These are phyloP conservation scores for Calameuta pallipes DNA, from an alignment of 2,888 invertebrate genomes.

Conservation along the genomic window DNA sequence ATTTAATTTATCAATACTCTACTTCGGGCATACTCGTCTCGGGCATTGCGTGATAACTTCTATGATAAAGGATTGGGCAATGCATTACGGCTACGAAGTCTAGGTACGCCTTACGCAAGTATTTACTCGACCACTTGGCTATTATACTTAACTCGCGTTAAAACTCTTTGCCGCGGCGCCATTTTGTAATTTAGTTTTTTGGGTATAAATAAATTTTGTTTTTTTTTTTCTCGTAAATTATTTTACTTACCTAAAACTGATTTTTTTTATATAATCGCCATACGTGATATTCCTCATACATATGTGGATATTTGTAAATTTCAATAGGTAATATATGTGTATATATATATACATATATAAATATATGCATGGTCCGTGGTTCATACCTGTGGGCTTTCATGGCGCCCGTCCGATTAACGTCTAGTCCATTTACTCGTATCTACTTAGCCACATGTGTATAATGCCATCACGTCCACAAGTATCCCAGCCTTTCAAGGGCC, in stretches of 20 bases:
- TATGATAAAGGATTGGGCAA: not conserved
- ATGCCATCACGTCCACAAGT: too few species aligned
- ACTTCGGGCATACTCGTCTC: not conserved
- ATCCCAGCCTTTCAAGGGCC: too few species aligned
- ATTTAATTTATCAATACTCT: not conserved
- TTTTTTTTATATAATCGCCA: not conserved
- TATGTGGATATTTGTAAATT: not conserved
- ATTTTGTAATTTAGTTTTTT: not conserved
- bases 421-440: not conserved
- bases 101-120: not conserved
- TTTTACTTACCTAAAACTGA: not conserved
- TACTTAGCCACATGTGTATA: not conserved
- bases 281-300: not conserved
- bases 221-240: too few species aligned
- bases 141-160: not conserved
- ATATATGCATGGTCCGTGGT: too few species aligned
- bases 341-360: not conserved
- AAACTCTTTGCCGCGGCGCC: not conserved
- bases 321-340: not conserved
- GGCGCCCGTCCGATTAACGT: not conserved
- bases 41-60: not conserved
- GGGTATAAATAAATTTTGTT: not conserved
- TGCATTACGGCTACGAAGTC: not conserved
- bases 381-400: not conserved
- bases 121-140: not conserved